phyloP scores from a whole-genome alignment of 2,888 invertebrate species.

The Tenthredo distinguenda region DNA sequence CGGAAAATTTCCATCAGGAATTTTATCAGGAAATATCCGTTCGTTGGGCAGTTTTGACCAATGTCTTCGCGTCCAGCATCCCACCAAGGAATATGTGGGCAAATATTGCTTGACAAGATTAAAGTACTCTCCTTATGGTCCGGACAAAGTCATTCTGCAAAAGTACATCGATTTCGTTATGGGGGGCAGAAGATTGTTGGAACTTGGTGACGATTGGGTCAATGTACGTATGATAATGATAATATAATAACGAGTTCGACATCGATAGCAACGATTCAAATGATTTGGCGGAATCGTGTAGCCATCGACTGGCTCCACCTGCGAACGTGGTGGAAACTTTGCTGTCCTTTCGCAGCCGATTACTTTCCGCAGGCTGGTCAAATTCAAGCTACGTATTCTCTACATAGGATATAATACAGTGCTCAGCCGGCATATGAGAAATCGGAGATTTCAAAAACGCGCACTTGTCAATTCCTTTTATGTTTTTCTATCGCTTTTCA shows the following conservation, averaged over 20 bases:
- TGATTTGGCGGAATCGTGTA: not conserved
- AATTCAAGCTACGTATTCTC: not conserved
- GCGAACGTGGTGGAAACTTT: slow-evolving; percentile 13
- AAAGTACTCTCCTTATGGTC: slow-evolving; percentile 49
- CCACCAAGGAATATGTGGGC: slow-evolving; percentile 34
- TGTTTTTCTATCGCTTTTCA: not conserved
- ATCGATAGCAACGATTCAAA: not conserved
- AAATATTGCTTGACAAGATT: slow-evolving; percentile 50
- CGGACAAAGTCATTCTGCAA: slow-evolving; percentile 20
- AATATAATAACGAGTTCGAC: not conserved
- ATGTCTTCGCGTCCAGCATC: slow-evolving; percentile 54
- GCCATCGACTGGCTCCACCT: slow-evolving; percentile 13
- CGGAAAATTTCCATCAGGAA: slow-evolving; percentile 57
- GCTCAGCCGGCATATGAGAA: not conserved
- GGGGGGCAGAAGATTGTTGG: slow-evolving; percentile 54
- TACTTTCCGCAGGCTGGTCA: slow-evolving; percentile 13
- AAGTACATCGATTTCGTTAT: slow-evolving; percentile 55
- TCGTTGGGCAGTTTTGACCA: slow-evolving; percentile 59
- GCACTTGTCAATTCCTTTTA: not conserved
- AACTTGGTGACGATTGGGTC: slow-evolving; percentile 55
- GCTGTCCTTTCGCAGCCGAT: not conserved
- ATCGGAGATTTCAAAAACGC: not conserved
- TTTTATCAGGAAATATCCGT: slow-evolving; percentile 58
- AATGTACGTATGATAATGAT: slow-evolving; percentile 52
- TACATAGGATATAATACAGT: not conserved